Percentiles rank a stretch among this genome's conserved stretches.
These are phyloP conservation scores for Mesocentrotus franciscanus DNA, from an alignment of 53 echinoderm and acorn worm genomes.

Conservation along the genomic window DNA sequence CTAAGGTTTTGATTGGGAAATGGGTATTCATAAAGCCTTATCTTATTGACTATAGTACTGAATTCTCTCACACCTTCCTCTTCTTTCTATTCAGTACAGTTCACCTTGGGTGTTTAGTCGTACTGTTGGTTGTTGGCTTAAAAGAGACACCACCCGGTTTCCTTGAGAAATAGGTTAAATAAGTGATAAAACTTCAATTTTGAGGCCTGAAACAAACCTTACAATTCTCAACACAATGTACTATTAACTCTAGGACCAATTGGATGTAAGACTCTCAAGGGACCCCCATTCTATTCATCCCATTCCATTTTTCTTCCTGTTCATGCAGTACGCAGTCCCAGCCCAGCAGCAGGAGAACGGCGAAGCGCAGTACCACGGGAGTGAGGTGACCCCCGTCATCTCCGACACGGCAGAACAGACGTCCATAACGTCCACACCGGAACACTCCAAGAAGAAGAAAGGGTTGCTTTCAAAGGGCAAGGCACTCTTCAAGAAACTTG, in stretches of 20 bases:
- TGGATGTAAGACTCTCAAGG: not conserved
- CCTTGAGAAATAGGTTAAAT: too few relatives aligned
- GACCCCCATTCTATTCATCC: not conserved
- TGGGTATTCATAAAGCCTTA: too few relatives aligned
- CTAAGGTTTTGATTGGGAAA: too few relatives aligned
- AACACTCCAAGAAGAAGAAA: slow-evolving; percentile 96
- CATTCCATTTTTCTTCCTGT: not conserved
- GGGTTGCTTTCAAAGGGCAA: slow-evolving; percentile 97
- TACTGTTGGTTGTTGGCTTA: too few relatives aligned
- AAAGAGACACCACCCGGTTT: too few relatives aligned
- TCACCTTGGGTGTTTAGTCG: too few relatives aligned
- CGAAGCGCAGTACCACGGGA: slow-evolving; percentile 82
- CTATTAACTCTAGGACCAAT: not conserved
- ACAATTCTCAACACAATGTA: not conserved
- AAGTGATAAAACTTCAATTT: too few relatives aligned
- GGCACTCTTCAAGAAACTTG: slow-evolving; percentile 96
- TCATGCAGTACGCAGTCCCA: slow-evolving; percentile 50
- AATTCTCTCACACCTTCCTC: too few relatives aligned
- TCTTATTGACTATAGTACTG: too few relatives aligned
- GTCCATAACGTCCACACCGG: slow-evolving; percentile 68
- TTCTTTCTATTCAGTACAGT: too few relatives aligned
- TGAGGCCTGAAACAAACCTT: not conserved
- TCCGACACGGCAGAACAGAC: slow-evolving; percentile 68
- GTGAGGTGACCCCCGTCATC: slow-evolving; percentile 75
- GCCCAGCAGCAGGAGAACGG: slow-evolving; percentile 79